A percentile compares a stretch with the other conserved stretches of the same genome.
Evolutionary conservation across 2,888 invertebrate species (phyloP).

Genomic region (Ormyrus pomaceus): DNA sequence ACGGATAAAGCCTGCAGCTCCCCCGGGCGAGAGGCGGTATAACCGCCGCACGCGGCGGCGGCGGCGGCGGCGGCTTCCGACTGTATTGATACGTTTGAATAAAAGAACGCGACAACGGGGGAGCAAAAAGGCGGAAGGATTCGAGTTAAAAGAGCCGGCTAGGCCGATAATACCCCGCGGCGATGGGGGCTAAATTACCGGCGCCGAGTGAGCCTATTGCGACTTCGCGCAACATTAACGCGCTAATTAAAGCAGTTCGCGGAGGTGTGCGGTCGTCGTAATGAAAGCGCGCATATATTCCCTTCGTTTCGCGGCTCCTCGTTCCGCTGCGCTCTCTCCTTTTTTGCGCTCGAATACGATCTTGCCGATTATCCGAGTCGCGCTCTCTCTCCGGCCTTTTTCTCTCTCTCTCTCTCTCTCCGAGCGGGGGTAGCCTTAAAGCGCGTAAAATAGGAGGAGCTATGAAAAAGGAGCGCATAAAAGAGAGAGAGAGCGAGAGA

Average conservation of each 20-base stretch:
- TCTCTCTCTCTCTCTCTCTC: too few species aligned
- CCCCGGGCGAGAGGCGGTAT: neutral
- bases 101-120: neutral
- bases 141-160: neutral
- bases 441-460: neutral
- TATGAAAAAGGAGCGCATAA: neutral
- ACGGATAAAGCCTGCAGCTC: slow-evolving; percentile 66
- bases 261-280: slow-evolving; percentile 12
- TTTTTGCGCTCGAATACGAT: neutral
- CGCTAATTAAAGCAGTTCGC: slow-evolving; percentile 40
- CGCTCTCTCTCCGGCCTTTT: neutral
- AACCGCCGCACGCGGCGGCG: slow-evolving; percentile 38
- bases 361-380: slow-evolving; percentile 20
- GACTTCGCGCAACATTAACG: neutral
- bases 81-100: slow-evolving; percentile 27
- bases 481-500: neutral
- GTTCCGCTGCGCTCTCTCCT: neutral
- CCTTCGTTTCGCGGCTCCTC: neutral
- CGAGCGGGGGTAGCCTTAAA: too few species aligned
- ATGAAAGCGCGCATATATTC: slow-evolving; percentile 14
- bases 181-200: slow-evolving; percentile 11
- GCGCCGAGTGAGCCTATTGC: neutral
- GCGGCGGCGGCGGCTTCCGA: neutral
- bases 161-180: neutral
- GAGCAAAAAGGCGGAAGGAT: neutral